Base-by-base conservation (phyloP, 2,797 vertebrate genomes). In the Toxotes lorentzi region DNA sequence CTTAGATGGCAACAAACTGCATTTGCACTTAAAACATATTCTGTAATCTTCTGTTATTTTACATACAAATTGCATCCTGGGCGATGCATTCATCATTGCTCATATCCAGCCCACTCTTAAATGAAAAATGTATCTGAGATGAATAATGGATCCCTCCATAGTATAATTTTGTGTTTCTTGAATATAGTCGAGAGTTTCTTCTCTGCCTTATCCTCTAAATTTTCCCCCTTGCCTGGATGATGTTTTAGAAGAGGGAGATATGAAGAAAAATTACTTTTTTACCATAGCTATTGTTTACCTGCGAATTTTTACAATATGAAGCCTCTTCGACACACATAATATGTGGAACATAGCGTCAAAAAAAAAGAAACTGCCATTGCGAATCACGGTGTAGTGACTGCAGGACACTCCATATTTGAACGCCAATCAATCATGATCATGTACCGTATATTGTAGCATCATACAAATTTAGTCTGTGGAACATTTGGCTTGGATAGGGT, bases 31-130 rank as follows among this genome's bases (percentile, higher is more conserved):
- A 95, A 95, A 96, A 95, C 93, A 95, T 94, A 95, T 95, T 95
- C 90, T 95, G 93, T 95, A 96, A 95, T 95, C 94, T 95, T 95
- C 91, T 95, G 94, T 95, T 96, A 95, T 95, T 96, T 96, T 96
- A 95, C 95, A 96, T 96, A 96, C 95, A 96, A 95, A 96, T 96
- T 95, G 95, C 95, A 95, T 95, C 93, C 94, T 83, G 90, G 93
- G 92, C 91, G 77, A 94, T 88, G 93, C 95, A 96, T 95, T 95
- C 93, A 95, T 96, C 95, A 96, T 93, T 92, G 93, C 94, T 94
- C 92, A 95, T 94, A 95, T 94, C 90, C 94, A 93, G 91, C 93
- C 93, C 89, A 89, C 92, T 92, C 89, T 91, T 95, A 95, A 95
- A 95, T 95, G 93, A 95, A 95, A 95, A 95, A 95, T 95, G 93